These are phyloP conservation scores for Geococcyx californianus DNA, from an alignment of 2,113 vertebrate genomes.

Conservation along the genomic window DNA sequence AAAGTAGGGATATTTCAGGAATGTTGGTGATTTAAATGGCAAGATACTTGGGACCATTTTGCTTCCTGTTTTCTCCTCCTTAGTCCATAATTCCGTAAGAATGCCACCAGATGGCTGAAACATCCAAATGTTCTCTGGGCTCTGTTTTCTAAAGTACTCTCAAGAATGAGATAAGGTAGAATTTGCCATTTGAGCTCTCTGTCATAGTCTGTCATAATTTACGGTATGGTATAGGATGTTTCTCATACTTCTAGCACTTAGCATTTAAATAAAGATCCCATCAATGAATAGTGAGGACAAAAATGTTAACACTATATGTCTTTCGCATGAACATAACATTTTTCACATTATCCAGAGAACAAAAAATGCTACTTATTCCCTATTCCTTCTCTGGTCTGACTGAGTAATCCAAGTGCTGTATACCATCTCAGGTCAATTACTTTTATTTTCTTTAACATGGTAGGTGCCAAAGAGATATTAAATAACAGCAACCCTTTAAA, in stretches of 20 bases:
- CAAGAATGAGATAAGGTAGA: neutral
- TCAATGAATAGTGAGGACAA: neutral
- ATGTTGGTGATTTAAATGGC: neutral
- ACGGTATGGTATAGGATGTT: rapidly evolving
- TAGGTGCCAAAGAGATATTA: neutral
- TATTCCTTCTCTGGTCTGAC: neutral
- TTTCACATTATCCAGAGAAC: neutral
- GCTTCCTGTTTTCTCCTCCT: neutral
- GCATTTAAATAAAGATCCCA: neutral
- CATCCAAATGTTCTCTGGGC: neutral
- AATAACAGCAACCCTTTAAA: neutral
- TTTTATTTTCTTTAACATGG: neutral
- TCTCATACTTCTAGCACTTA: neutral
- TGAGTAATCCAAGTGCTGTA: neutral
- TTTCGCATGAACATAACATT: neutral
- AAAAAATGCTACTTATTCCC: neutral
- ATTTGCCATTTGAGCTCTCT: neutral
- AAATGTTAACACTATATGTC: neutral
- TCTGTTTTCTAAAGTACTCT: neutral
- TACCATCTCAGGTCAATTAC: neutral
- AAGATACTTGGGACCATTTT: neutral
- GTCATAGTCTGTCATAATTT: neutral
- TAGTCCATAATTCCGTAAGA: neutral
- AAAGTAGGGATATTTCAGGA: neutral
- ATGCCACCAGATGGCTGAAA: neutral